Base-by-base conservation (phyloP, 2,888 invertebrate species). In the Ctena decussata region DNA sequence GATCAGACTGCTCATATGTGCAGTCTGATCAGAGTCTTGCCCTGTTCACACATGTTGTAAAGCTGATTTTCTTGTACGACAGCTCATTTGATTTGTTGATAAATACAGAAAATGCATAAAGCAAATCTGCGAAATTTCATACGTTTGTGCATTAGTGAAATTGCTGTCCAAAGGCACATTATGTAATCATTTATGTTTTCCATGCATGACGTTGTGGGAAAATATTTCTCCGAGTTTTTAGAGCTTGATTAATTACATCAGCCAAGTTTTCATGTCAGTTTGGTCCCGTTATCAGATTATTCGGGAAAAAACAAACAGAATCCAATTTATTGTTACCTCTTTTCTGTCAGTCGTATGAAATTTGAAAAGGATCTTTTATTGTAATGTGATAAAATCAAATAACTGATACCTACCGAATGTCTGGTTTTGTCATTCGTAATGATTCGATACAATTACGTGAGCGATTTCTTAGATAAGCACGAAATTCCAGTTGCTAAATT, bases 351-450 rank as follows among this genome's bases (percentile, higher is more conserved):
- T 32, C 30, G 1, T 24, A 30, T 12, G 11, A 24, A 65, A 65
- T 65, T 65, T 65, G 65, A 35, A 65, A 65, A 32, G 35, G 65
- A 65, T 65, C 65, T 65, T 53, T 35, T 65, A 65, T 65, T 65
- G 57, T 57, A 6, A 24, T 21, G 57, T 27, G 57, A 65, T 35
- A 35, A 21, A 32, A 65, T 65, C 65, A 5, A 65, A 3, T 35
- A 32, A 5, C 24, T 57, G 57, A 57, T 57, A 27, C 57, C 27
- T 57, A 24, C 5, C 12, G 27, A 27, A 3, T 5, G 57, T 57
- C 57, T 57, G 57, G n/a, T 57, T 57, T 57, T 57, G 57, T 57
- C 57, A n/a, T 57, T 57, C n/a, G 12, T 8, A 27, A 27, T 27
- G 57, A 57, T 57, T 57, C 27, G 57, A 27, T 57, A 27, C 57